A percentile compares a stretch with the other conserved stretches of the same genome.
These are phyloP conservation scores for Lepidochrysops patricia DNA, from an alignment of 2,888 invertebrate species.

Conservation along the genomic window DNA sequence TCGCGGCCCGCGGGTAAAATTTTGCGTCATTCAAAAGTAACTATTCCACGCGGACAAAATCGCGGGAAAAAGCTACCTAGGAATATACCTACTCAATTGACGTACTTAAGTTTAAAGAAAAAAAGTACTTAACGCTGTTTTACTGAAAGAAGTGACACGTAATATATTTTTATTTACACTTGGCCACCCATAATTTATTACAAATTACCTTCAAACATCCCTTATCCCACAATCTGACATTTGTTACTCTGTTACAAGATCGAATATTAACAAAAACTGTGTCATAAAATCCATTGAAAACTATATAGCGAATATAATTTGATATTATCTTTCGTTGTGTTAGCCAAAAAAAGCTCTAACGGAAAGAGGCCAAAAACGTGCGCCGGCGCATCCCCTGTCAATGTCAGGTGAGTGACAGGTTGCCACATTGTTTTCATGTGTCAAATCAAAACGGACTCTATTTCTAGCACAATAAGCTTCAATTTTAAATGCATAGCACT, in stretches of 20 bases:
- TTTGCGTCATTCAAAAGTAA: too few relatives aligned
- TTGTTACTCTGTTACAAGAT: background rate
- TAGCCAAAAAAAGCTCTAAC: slow-evolving; percentile 14
- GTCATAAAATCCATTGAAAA: background rate
- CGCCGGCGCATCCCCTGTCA: slow-evolving; percentile 35
- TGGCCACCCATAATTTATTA: background rate
- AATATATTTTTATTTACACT: background rate
- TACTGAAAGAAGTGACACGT: too few relatives aligned
- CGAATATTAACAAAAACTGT: background rate
- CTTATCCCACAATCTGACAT: background rate
- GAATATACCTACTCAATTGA: too few relatives aligned
- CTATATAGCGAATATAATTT: background rate
- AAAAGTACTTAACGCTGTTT: too few relatives aligned
- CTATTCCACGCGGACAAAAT: too few relatives aligned
- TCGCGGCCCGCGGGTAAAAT: too few relatives aligned
- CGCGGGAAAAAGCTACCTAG: too few relatives aligned
- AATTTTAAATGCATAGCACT: background rate
- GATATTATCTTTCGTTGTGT: slow-evolving; percentile 11
- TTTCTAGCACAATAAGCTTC: background rate
- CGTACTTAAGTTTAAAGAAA: too few relatives aligned
- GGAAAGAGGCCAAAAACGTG: slow-evolving; percentile 21
- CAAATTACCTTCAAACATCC: background rate
- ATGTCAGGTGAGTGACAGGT: slow-evolving; percentile 32
- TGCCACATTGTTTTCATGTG: slow-evolving; percentile 37
- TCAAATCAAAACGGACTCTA: background rate